Conservation (phyloP, 2,113 vertebrate species). For the Cisticola juncidis region DNA sequence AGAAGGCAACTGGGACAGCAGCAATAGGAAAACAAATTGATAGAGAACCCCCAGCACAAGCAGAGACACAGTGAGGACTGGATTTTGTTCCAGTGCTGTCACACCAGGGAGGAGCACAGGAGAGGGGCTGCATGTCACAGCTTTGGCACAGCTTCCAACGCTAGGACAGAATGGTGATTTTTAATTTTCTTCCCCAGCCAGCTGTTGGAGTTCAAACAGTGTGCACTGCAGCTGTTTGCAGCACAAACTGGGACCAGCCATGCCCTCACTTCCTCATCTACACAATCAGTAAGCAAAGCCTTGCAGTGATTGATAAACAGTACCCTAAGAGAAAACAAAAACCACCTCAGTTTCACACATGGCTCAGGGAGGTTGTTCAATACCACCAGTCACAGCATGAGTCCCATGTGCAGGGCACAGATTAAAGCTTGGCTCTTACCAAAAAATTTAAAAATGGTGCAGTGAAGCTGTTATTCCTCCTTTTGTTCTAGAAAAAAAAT, state of each 20-base stretch:
- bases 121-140: neutral
- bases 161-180: neutral
- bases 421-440: neutral
- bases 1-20: neutral
- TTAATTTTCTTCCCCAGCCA: neutral
- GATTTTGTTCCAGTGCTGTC: neutral
- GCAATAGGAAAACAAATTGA: neutral
- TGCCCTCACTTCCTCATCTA: neutral
- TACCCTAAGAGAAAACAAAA: neutral
- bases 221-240: neutral
- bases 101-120: neutral
- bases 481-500: neutral
- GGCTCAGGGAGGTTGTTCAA: neutral
- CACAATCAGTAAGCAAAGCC: neutral
- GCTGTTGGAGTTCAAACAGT: neutral
- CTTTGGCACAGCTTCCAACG: neutral
- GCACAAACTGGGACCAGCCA: neutral
- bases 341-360: neutral
- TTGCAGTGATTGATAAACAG: neutral
- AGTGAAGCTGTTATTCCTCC: slow-evolving; percentile 32
- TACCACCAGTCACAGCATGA: neutral
- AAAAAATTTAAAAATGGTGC: neutral
- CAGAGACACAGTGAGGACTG: neutral
- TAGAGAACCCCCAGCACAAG: neutral
- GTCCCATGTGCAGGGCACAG: neutral